Evolutionary conservation across 2,888 invertebrate species (phyloP).

Genomic region (Plemyria rubiginata): DNA sequence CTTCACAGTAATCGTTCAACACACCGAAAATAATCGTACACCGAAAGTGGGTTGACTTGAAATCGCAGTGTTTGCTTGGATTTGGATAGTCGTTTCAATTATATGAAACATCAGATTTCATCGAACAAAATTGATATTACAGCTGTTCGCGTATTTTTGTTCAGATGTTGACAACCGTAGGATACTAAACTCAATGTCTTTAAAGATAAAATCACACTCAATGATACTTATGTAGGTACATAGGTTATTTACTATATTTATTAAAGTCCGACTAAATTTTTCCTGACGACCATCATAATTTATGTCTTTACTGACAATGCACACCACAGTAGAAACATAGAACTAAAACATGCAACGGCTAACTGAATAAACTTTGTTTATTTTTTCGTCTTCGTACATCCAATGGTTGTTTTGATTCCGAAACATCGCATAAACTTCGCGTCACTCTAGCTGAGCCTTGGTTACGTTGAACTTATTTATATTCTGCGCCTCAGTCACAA

Average conservation of each 20-base stretch:
- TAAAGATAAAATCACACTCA: no score
- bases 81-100: conserved; percentile 13
- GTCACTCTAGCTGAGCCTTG: conserved; percentile 57
- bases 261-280: no score
- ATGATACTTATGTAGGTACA: no score
- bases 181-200: no score
- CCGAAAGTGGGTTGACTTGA: not conserved
- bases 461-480: conserved; percentile 34
- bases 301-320: conserved; percentile 21
- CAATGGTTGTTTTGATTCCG: conserved; percentile 60
- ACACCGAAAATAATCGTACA: no score
- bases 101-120: conserved; percentile 11
- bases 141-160: conserved; percentile 25
- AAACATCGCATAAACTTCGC: conserved; percentile 60
- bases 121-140: conserved; percentile 29
- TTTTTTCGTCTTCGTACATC: conserved; percentile 60
- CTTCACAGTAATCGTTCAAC: not conserved
- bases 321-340: conserved; percentile 22
- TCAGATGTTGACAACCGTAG: no score
- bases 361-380: conserved; percentile 59
- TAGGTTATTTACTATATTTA: no score
- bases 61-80: conserved; percentile 2
- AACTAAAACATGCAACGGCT: conserved; percentile 46
- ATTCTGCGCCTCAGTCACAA: conserved; percentile 48
- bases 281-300: no score